A percentile compares a stretch with the other conserved stretches of the same genome.
phyloP scores from a whole-genome alignment of 2,888 invertebrate species.

The Ophonus ardosiacus region DNA sequence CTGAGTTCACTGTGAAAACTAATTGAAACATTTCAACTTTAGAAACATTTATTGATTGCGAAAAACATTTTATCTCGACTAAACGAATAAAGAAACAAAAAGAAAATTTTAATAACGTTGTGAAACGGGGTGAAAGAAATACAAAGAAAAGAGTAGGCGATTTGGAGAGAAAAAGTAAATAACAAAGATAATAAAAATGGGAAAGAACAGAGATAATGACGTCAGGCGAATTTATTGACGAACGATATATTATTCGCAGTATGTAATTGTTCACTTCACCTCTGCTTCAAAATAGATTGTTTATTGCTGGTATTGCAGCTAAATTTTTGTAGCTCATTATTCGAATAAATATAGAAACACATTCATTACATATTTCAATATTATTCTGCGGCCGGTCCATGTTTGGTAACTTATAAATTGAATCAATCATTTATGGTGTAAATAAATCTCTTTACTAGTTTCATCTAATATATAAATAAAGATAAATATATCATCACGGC shows the following conservation, averaged over 20 bases:
- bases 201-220: constrained; percentile 49
- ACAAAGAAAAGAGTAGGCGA: constrained; percentile 38
- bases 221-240: constrained; percentile 33
- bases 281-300: background rate
- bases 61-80: constrained; percentile 24
- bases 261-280: background rate
- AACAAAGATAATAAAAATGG: constrained; percentile 48
- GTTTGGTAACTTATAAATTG: background rate
- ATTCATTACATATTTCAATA: background rate
- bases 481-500: too few species aligned
- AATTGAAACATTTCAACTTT: constrained; percentile 43
- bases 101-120: constrained; percentile 45
- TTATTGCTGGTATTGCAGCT: background rate
- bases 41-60: constrained; percentile 30
- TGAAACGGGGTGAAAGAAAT: constrained; percentile 41
- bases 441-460: too few species aligned
- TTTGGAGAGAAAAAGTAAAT: constrained; percentile 28
- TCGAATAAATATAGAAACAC: background rate
- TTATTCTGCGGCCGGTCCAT: background rate
- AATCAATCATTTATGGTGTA: background rate
- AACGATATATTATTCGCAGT: constrained; percentile 14
- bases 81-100: constrained; percentile 48
- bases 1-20: constrained; percentile 3
- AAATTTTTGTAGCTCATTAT: background rate
- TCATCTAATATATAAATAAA: too few species aligned